A percentile compares a stretch with the other conserved stretches of the same genome.
phyloP scores from a whole-genome alignment of 2,888 invertebrate genomes.

The Hyposoter didymator region DNA sequence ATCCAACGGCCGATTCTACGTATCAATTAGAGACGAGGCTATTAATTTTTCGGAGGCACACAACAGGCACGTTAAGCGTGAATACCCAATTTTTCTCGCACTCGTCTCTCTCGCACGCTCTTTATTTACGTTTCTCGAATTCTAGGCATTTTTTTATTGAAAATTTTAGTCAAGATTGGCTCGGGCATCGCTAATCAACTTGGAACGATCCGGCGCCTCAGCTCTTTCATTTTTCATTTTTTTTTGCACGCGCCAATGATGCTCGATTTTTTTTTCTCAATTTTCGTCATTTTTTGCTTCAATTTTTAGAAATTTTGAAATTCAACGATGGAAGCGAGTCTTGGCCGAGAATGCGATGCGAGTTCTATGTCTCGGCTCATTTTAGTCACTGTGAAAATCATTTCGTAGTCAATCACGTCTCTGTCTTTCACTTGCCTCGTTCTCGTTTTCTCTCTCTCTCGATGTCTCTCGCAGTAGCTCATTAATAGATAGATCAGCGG shows the following conservation, averaged over 20 bases:
- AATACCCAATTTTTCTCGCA: conserved; percentile 77
- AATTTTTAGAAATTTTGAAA: background rate
- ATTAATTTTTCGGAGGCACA: conserved; percentile 78
- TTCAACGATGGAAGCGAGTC: background rate
- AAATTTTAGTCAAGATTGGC: background rate
- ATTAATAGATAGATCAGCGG: conserved; percentile 80
- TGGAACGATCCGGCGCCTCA: conserved; percentile 18
- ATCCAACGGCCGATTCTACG: conserved; percentile 76
- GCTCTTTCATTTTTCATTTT: background rate
- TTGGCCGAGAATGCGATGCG: background rate
- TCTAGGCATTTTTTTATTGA: conserved; percentile 34
- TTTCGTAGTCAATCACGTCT: conserved; percentile 1
- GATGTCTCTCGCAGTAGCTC: conserved; percentile 66
- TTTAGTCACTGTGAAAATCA: conserved; percentile 13
- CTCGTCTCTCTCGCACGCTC: conserved; percentile 63
- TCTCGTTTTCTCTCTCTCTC: conserved; percentile 32
- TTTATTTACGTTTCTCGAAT: conserved; percentile 8
- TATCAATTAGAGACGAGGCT: conserved; percentile 80
- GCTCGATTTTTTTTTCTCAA: background rate
- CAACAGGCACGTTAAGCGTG: conserved; percentile 77
- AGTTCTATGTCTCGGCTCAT: background rate
- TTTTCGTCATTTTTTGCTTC: background rate
- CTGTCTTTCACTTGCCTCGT: background rate
- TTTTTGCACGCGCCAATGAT: too few relatives aligned
- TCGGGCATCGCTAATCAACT: background rate